phyloP scores from a whole-genome alignment of 1,140 invertebrate genomes.

The Drosophila gunungcola region DNA sequence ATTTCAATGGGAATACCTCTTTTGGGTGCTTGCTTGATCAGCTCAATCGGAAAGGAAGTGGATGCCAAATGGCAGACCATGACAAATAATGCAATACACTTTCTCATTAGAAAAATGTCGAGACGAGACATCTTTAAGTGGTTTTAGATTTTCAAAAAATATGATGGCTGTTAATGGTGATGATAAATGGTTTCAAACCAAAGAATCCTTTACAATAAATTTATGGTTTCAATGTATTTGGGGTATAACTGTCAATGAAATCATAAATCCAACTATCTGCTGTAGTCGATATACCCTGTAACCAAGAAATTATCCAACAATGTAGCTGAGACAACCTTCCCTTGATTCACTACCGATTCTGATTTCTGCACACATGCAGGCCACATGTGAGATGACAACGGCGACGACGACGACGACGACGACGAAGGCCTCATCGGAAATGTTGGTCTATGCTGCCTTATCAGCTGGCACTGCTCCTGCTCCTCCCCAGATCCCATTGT shows the following conservation, averaged over 20 bases:
- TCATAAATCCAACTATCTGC: neutral
- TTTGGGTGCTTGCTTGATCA: slow-evolving; percentile 47
- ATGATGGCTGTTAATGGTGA: neutral
- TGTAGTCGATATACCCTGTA: neutral
- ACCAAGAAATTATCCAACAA: too few species aligned
- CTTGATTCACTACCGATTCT: slow-evolving; percentile 31
- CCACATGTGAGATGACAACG: slow-evolving; percentile 33
- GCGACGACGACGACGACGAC: slow-evolving; percentile 39
- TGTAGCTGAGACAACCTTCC: slow-evolving; percentile 14
- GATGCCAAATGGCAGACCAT: slow-evolving; percentile 1
- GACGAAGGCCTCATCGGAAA: slow-evolving; percentile 60
- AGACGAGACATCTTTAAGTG: neutral
- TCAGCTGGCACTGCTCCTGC: slow-evolving; percentile 24
- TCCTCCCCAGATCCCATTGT: slow-evolving; percentile 34
- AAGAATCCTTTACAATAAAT: too few species aligned
- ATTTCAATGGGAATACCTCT: slow-evolving; percentile 29
- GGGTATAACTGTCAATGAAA: neutral
- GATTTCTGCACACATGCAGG: slow-evolving; percentile 13
- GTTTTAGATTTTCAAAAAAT: neutral
- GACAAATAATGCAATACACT: slow-evolving; percentile 21
- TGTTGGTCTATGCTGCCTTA: slow-evolving; percentile 48
- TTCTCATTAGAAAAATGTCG: neutral
- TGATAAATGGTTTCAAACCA: too few species aligned
- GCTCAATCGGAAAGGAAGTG: slow-evolving; percentile 38
- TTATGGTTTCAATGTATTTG: too few species aligned